A percentile compares a stretch with the other conserved stretches of the same genome.
Evolutionary conservation across 2,113 vertebrate species (phyloP).

Genomic region (Scatophagus argus): DNA sequence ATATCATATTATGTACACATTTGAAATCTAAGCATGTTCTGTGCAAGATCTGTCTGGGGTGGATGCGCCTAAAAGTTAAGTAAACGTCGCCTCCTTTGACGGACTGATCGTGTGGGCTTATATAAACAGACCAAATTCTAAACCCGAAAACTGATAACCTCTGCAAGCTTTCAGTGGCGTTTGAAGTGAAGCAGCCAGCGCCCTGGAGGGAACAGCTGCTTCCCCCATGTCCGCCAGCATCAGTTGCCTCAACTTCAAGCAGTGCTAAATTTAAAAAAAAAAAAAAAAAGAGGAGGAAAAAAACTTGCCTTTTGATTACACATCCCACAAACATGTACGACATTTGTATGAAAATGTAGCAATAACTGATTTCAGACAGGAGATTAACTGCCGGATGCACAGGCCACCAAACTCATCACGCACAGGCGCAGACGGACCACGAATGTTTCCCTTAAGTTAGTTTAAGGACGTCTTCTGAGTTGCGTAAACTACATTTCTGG

Average conservation of each 20-base stretch:
- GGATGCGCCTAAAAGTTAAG: background rate
- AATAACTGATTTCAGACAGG: background rate
- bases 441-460: background rate
- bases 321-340: background rate
- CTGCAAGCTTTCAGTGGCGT: constrained; percentile 19
- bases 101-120: constrained; percentile 36
- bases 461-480: background rate
- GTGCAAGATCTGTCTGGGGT: background rate
- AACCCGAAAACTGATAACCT: constrained; percentile 58
- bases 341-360: background rate
- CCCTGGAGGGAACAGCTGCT: constrained; percentile 66
- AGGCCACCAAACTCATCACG: background rate
- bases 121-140: constrained; percentile 48
- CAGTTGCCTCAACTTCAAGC: constrained; percentile 22
- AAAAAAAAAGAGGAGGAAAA: no score
- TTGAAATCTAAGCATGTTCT: background rate
- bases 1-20: background rate
- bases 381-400: background rate
- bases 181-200: constrained; percentile 45
- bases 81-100: constrained; percentile 8
- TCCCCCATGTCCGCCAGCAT: constrained; percentile 33
- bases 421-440: background rate
- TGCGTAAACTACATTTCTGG: background rate
- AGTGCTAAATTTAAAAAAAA: background rate
- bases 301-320: background rate